Base-by-base conservation (phyloP, 2,888 invertebrate genomes). In the Thereva unica region DNA sequence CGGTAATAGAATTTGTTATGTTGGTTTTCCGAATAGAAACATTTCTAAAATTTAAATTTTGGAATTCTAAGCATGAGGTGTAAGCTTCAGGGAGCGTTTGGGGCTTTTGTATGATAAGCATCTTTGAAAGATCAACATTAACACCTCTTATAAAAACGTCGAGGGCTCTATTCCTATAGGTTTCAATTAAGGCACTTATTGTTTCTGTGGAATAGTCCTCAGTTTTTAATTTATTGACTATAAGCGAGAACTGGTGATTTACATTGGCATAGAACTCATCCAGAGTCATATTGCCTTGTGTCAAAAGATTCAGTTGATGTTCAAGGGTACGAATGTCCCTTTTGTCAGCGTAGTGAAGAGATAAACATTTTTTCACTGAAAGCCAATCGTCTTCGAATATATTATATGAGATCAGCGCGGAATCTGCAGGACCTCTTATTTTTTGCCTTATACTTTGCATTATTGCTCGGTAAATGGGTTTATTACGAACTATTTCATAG, bases 141-240 rank as follows among this genome's bases (percentile, higher is more conserved):
- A 69, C 10, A 6, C 69, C 67, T 35, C 71, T 56, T 12, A 71
- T 53, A 35, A 73, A 72, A 23, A 70, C 69, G 7, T 72, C 70
- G 4, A 71, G 49, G 9, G 70, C 70, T 59, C 70, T 68, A 64
- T 71, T 72, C 23, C 71, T 56, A 37, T 72, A 72, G 6, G 53
- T 69, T 44, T 67, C 69, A 23, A 70, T 69, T 7, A 72, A 50
- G 0, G 55, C 71, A 10, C 47, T 42, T 2, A 69, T 59, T 4
- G 69, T 70, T 59, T 72, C 71, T 6, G 47, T 50, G 1, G 71
- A 68, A 61, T 71, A 64, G 40, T 67, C 64, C 52, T 71, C 71
- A 1, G 69, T 69, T 65, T 73, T 70, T 4, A 73, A 40, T 47
- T 73, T 72, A 38, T 71, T 72, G 5, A 72, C 69, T 23, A 71